These are phyloP conservation scores for Meiosimyza decipiens DNA, from an alignment of 2,888 invertebrate genomes.

Conservation along the genomic window DNA sequence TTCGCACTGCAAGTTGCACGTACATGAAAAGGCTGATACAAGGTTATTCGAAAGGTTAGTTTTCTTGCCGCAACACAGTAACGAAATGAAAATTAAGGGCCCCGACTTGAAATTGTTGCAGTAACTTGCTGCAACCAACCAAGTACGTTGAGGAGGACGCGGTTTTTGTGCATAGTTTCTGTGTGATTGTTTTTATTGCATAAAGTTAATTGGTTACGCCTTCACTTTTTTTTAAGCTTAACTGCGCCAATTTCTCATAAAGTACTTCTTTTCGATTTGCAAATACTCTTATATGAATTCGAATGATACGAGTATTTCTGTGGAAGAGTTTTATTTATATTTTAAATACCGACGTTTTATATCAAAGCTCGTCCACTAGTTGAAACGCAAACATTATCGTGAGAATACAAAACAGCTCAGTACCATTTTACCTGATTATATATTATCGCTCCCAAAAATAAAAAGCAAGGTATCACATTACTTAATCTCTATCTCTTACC, in stretches of 20 bases:
- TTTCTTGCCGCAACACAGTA: not conserved
- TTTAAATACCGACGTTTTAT: too few species aligned
- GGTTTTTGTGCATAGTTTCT: not conserved
- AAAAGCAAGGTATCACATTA: too few species aligned
- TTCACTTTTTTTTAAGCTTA: slow-evolving; percentile 19
- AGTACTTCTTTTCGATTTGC: too few species aligned
- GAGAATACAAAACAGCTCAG: too few species aligned
- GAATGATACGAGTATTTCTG: too few species aligned
- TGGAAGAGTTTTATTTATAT: too few species aligned
- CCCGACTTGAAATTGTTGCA: slow-evolving; percentile 1
- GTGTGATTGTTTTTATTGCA: slow-evolving; percentile 37
- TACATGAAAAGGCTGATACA: not conserved
- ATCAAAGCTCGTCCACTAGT: too few species aligned
- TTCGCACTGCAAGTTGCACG: not conserved
- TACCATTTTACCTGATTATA: too few species aligned
- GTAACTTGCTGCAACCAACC: slow-evolving; percentile 3
- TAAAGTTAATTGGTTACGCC: slow-evolving; percentile 50
- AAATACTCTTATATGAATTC: too few species aligned
- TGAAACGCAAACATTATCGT: too few species aligned
- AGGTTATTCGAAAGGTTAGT: slow-evolving; percentile 19
- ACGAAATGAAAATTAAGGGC: slow-evolving; percentile 19
- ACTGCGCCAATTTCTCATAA: not conserved
- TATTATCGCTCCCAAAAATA: too few species aligned
- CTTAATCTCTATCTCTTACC: too few species aligned
- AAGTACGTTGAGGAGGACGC: not conserved